A percentile compares a stretch with the other conserved stretches of the same genome.
Conservation (phyloP, 2,113 vertebrate species). For the Perognathus longimembris region DNA sequence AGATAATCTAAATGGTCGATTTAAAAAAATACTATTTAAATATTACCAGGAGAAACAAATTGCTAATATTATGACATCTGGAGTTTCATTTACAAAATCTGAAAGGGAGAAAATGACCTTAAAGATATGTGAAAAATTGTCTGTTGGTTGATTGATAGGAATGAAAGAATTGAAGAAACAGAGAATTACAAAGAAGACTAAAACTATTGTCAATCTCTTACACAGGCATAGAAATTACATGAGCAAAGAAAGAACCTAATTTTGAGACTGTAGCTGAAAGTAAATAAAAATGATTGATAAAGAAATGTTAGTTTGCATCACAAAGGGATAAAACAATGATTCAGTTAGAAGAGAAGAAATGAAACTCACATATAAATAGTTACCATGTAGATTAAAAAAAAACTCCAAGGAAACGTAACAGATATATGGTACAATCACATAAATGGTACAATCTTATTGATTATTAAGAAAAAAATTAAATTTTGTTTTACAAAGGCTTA, state of each 20-base stretch:
- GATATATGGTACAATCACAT: too few relatives aligned
- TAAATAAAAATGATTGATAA: neutral
- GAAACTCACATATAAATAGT: neutral
- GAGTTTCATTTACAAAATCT: neutral
- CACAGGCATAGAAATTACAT: neutral
- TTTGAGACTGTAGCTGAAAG: neutral
- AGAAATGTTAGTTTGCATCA: neutral
- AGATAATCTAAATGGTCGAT: neutral
- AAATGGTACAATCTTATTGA: neutral
- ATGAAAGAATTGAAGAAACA: neutral
- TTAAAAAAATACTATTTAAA: neutral
- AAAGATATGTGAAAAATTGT: neutral
- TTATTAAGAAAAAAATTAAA: neutral
- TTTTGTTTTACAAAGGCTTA: too few relatives aligned
- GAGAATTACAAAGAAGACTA: neutral
- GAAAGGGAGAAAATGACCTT: neutral
- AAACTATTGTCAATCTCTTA: neutral
- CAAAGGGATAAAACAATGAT: neutral
- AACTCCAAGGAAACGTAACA: neutral
- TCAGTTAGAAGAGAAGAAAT: neutral
- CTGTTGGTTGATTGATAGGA: neutral
- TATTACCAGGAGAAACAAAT: neutral
- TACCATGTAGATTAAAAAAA: neutral
- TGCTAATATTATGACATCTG: neutral
- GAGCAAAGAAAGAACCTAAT: neutral